phyloP scores from a whole-genome alignment of 2,113 vertebrate species.

The Hypomesus transpacificus region DNA sequence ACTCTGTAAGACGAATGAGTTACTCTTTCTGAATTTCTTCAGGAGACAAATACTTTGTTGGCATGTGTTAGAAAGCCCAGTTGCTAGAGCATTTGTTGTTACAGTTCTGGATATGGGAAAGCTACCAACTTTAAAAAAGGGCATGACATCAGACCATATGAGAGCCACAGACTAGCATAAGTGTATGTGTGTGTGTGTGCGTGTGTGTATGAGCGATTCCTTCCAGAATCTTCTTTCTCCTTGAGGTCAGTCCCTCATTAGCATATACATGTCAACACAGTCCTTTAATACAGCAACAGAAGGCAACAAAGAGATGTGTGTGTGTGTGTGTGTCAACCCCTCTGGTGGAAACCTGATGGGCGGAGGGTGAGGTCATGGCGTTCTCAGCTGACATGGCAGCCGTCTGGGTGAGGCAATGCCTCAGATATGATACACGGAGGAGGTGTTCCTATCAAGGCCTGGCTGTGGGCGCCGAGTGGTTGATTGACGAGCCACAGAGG shows the following conservation, averaged over 20 bases:
- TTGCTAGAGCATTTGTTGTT: conserved; percentile 9
- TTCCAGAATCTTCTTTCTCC: neutral
- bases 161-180: conserved; percentile 11
- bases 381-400: conserved; percentile 38
- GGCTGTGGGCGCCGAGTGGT: conserved; percentile 50
- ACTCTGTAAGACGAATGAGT: neutral
- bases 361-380: conserved; percentile 49
- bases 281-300: neutral
- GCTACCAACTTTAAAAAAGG: conserved; percentile 28
- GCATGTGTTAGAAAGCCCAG: conserved; percentile 4
- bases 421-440: conserved; percentile 54
- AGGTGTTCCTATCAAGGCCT: conserved; percentile 51
- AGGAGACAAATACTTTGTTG: neutral
- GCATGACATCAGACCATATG: conserved; percentile 23
- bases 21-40: neutral
- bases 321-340: conserved; percentile 10
- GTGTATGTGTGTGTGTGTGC: neutral
- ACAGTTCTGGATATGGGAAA: conserved; percentile 19
- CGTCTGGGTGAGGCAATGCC: conserved; percentile 48
- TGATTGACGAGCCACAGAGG: conserved; percentile 37
- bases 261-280: neutral
- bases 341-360: conserved; percentile 20
- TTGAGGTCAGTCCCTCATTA: neutral
- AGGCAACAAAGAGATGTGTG: conserved; percentile 25
- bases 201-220: neutral